Base-by-base conservation (phyloP, 2,888 invertebrate species). In the Apantesis nais region DNA sequence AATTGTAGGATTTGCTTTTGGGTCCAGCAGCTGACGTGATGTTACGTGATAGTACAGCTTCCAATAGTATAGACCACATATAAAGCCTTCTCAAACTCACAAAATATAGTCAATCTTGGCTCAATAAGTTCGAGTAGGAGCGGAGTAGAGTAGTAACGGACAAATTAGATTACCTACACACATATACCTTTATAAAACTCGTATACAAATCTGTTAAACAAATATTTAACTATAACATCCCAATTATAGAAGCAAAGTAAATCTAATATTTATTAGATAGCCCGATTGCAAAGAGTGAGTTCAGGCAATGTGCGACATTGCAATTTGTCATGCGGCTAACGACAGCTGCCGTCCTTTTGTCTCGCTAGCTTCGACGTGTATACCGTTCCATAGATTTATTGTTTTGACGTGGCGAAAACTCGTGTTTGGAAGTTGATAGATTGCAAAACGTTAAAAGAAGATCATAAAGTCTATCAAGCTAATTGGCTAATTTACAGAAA, bases 281-380 rank as follows among this genome's bases (percentile, higher is more conserved):
- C 58, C 55, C 41, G 25, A 66, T 67, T 25, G 62, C 55, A 70
- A 72, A 75, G 64, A 72, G 71, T 68, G 71, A 71, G 71, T 76
- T 72, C 41, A 66, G 58, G 55, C 74, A 74, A 71, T 66, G 71
- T 75, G 79, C 83, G 85, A 83, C 82, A 81, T 74, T 80, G 87
- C 89, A 88, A 90, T 91, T 90, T 90, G 86, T 90, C 90, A 90
- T 88, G 74, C 78, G 77, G 80, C 78, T 85, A 88, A 85, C 87
- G 89, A 85, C 89, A 90, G 86, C 86, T 88, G 87, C 80, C 83
- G 81, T 85, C 87, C 85, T 87, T 89, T 88, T 88, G 89, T 86
- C 84, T 85, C 73, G 77, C 77, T 77, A 44, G 67, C 67, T 64
- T 62, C 77, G 66, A 78, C 78, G 78, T 78, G 75, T 76, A 81